These are phyloP conservation scores for Aphis gossypii DNA, from an alignment of 1,140 invertebrate genomes.

Conservation along the genomic window DNA sequence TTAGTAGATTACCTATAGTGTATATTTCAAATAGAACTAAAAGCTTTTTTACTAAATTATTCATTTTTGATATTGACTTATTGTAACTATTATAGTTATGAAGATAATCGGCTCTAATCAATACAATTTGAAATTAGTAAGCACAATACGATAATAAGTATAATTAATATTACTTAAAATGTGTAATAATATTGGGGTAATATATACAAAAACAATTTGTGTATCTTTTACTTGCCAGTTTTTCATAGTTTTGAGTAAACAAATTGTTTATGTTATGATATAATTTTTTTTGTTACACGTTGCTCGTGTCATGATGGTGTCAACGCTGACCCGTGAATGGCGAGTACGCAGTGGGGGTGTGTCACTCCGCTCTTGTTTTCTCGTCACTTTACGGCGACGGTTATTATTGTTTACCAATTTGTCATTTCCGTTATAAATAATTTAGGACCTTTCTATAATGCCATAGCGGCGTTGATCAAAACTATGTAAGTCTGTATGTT, in stretches of 20 bases:
- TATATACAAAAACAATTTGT: neutral
- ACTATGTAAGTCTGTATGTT: too few species aligned
- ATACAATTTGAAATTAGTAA: too few species aligned
- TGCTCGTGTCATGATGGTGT: neutral
- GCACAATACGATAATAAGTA: neutral
- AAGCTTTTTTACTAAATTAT: neutral
- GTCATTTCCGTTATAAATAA: neutral
- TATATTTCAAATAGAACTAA: neutral
- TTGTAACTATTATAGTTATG: neutral
- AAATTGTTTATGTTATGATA: neutral
- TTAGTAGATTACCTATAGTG: neutral
- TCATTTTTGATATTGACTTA: neutral
- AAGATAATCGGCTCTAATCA: neutral
- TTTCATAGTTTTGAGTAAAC: neutral
- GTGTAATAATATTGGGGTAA: neutral
- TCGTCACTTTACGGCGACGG: neutral
- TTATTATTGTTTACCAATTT: neutral
- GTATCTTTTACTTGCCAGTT: neutral
- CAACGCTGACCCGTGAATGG: neutral
- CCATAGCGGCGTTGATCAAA: too few species aligned
- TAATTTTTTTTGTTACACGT: neutral
- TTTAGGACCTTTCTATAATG: neutral
- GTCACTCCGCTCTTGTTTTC: neutral
- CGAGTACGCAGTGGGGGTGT: too few species aligned
- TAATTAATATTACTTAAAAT: conserved; percentile 3